Evolutionary conservation across 2,113 vertebrate genomes (phyloP), one percentile per base, ranked within the genome.

Genomic region (Macroglossus sobrinus): DNA sequence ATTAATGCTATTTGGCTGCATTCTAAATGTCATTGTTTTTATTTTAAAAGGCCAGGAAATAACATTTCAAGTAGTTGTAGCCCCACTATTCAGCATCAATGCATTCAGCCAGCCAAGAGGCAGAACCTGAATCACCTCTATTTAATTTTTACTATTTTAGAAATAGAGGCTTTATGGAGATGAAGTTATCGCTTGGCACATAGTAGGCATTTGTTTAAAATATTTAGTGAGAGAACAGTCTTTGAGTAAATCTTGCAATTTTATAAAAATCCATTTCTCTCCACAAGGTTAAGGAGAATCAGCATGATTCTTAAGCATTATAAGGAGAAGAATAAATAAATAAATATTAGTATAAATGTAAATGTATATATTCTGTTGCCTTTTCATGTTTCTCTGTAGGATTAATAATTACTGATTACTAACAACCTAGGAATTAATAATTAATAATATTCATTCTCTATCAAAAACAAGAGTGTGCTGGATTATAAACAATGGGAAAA

Each of bases 21-120:
- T 68, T 96, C 69, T 97, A 92, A 97, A 92, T 92, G 55, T 95
- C 90, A 96, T 95, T 97, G 40, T 94, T 97, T 98, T 92, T 96
- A 76, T 92, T 97, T 89, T 71, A 81, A 92, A 97, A 97, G 93
- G 64, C 59, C 94, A 94, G n/a, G 53, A 92, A 92, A 81, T 78
- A 98, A 53, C 47, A 88, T 96, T 96, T 97, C 75, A 94, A 92
- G 61, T 78, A 96, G 89, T 92, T 87, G 7, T 95, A 43, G 12
- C 43, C 76, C 33, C 38, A 47, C 61, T 50, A 87, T 87, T 80
- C 53, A 90, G 50, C 4, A 28, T 92, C 47, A 82, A 13, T 21
- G 64, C 35, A 63, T 87, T 93, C n/a, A 84, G 47, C 26, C n/a
- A 84, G 47, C 26, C 66, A 68, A 74, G 89, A 92, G 21, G 2